Evolutionary conservation across 2,888 invertebrate species (phyloP).

Genomic region (Gymnoscelis rufifasciata): DNA sequence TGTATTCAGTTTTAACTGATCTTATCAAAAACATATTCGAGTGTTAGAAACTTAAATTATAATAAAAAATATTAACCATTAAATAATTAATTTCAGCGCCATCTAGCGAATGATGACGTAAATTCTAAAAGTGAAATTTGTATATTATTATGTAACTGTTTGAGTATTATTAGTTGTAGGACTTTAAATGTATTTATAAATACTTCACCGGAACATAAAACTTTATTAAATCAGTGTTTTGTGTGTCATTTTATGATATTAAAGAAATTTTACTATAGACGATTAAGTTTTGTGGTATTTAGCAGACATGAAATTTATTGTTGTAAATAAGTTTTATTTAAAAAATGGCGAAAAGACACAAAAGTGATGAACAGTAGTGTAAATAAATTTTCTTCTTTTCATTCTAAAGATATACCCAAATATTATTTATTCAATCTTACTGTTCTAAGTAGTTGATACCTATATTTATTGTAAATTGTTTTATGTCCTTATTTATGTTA

Average conservation of each 20-base stretch:
- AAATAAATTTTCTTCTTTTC: slow-evolving; percentile 9
- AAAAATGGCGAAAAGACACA: slow-evolving; percentile 20
- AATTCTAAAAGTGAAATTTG: slow-evolving; percentile 3
- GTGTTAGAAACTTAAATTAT: neutral
- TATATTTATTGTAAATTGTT: too few relatives aligned
- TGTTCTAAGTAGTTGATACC: too few relatives aligned
- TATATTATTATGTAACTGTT: slow-evolving; percentile 4
- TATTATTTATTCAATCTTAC: neutral
- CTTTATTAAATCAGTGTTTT: neutral
- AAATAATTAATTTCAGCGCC: slow-evolving; percentile 14
- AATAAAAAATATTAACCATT: too few relatives aligned
- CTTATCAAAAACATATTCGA: too few relatives aligned
- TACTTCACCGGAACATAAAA: too few relatives aligned
- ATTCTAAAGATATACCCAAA: neutral
- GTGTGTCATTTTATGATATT: neutral
- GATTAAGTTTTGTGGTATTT: too few relatives aligned
- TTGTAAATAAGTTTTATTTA: neutral
- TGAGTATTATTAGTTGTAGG: slow-evolving; percentile 21
- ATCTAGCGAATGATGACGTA: slow-evolving; percentile 14
- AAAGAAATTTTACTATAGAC: neutral
- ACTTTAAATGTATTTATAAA: too few relatives aligned
- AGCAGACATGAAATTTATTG: too few relatives aligned
- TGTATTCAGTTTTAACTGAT: neutral
- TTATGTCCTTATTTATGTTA: too few relatives aligned
- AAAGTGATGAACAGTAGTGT: slow-evolving; percentile 29